Base-by-base conservation (phyloP, 2,113 vertebrate species). In the Clarias macrocephalus region DNA sequence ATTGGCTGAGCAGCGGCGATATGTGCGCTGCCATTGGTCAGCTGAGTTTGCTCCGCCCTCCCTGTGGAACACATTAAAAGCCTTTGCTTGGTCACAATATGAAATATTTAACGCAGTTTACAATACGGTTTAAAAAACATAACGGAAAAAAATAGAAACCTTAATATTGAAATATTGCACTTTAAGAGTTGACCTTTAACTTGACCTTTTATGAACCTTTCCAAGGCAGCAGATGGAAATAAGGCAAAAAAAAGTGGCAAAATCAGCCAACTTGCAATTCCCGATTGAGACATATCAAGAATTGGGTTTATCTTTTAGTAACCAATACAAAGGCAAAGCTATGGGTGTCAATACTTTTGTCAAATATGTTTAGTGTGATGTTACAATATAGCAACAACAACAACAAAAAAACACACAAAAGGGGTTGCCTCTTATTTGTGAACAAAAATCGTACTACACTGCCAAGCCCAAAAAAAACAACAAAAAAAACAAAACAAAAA, bases 11-110 rank as follows among this genome's bases (percentile, higher is more conserved):
- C 96, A 96, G 84, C 95, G 96, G 1, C 95, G 92, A 91, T 96
- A 96, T 54, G 92, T 96, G 76, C 94, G 93, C 90, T 96, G 96
- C 96, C 96, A 96, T 57, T 96, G 96, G 91, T 96, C 96, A 0
- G 95, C 93, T 0, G 95, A 95, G 83, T 93, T 92, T 15, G 92
- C 92, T 1, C 91, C 93, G 0, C 93, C 92, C 86, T 94, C 95
- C 90, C 95, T 94, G 86, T 65, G 52, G 90, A 15, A 65, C 23
- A 83, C 79, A 90, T 42, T 18, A 57, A 10, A 92, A 88, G 93
- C 91, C 85, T 94, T 94, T 91, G 75, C 60, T 48, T 48, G 48
- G 6, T 48, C 48, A 48, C 48, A 48, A 48, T 48, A 48, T 48
- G 48, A 48, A 48, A 48, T 48, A 48, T 48, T 7, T 8, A 48